These are phyloP conservation scores for Pseudochirops corinnae DNA, from an alignment of 2,797 vertebrate genomes.

Conservation along the genomic window DNA sequence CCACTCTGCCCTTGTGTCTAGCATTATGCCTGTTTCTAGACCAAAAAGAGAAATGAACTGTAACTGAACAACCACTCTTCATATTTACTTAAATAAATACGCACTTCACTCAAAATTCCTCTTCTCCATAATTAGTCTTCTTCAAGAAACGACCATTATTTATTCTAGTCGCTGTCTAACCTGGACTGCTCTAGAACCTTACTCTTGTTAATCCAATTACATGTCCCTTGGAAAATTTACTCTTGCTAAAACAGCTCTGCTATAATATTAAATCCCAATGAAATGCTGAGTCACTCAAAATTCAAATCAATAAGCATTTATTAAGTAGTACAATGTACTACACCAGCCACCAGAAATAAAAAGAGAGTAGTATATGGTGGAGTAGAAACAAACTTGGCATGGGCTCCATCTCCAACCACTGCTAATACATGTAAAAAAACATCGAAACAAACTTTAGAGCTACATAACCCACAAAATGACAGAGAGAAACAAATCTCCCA, in stretches of 20 bases:
- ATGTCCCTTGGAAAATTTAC: neutral
- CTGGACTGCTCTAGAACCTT: conserved; percentile 22
- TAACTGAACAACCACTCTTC: neutral
- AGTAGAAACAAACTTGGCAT: too few relatives aligned
- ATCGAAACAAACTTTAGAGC: too few relatives aligned
- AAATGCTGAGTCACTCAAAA: neutral
- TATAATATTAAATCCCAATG: neutral
- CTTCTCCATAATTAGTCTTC: conserved; percentile 22
- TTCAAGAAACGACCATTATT: neutral
- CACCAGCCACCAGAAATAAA: neutral
- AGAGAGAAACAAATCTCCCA: too few relatives aligned
- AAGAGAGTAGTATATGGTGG: too few relatives aligned
- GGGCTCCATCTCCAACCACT: too few relatives aligned
- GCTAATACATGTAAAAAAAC: too few relatives aligned
- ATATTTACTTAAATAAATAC: conserved; percentile 11
- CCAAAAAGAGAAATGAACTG: neutral
- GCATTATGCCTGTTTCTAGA: neutral
- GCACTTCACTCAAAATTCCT: neutral
- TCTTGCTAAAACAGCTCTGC: neutral
- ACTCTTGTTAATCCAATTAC: neutral
- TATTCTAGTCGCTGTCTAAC: neutral
- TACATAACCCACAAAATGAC: too few relatives aligned
- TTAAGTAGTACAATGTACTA: neutral
- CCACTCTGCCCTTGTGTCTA: neutral
- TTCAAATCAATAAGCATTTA: neutral